phyloP scores from a whole-genome alignment of 23 tunicate species.

The Clavelina lepadiformis region DNA sequence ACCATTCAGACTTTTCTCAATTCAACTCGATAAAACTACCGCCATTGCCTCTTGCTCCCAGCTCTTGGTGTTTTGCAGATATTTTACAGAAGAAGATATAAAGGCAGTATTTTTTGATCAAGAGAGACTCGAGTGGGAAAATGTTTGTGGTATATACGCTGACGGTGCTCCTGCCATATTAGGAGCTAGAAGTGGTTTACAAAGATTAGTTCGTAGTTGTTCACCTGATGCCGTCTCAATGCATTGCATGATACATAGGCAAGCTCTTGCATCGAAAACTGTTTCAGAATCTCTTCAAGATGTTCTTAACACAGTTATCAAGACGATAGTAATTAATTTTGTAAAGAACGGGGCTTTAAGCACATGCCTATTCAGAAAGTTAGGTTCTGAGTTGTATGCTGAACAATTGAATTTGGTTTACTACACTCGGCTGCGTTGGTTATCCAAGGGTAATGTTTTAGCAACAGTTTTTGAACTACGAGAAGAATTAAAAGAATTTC shows the following conservation, averaged over 20 bases:
- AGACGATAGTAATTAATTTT: slow-evolving; percentile 53
- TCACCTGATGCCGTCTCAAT: slow-evolving; percentile 36
- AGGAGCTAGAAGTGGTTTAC: slow-evolving; percentile 49
- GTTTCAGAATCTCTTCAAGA: slow-evolving; percentile 39
- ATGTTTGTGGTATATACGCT: slow-evolving; percentile 40
- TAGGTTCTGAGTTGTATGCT: slow-evolving; percentile 41
- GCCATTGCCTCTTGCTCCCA: slow-evolving; percentile 34
- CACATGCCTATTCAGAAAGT: slow-evolving; percentile 41
- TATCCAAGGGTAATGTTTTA: slow-evolving; percentile 29
- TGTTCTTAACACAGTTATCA: slow-evolving; percentile 53
- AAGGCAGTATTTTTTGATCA: slow-evolving; percentile 21
- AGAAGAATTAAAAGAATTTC: slow-evolving; percentile 29
- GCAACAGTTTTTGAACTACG: slow-evolving; percentile 38
- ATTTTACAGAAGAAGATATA: slow-evolving; percentile 16
- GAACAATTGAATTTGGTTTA: slow-evolving; percentile 51
- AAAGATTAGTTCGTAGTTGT: slow-evolving; percentile 22
- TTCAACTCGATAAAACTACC: slow-evolving; percentile 42
- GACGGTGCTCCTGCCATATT: slow-evolving; percentile 62
- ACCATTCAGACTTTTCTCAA: slow-evolving; percentile 19
- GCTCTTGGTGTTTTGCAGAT: slow-evolving; percentile 25
- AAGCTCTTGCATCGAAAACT: slow-evolving; percentile 57
- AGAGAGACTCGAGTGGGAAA: slow-evolving; percentile 27
- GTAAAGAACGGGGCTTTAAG: slow-evolving; percentile 38
- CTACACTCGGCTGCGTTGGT: slow-evolving; percentile 37
- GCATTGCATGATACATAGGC: slow-evolving; percentile 61